phyloP scores from a whole-genome alignment of 1,140 invertebrate genomes.

The Papilio polytes region DNA sequence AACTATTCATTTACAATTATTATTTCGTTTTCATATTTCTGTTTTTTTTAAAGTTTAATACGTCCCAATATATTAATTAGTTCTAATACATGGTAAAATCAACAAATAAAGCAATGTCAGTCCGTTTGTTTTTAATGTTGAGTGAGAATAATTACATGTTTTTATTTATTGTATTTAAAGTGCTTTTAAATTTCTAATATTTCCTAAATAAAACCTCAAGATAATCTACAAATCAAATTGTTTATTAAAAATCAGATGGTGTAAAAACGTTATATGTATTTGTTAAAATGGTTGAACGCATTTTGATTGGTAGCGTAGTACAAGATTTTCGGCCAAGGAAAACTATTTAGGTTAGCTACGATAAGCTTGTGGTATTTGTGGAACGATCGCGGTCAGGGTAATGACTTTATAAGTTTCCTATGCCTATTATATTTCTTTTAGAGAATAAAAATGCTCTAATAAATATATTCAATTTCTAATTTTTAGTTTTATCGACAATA shows the following conservation, averaged over 20 bases:
- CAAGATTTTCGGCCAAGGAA: constrained; percentile 39
- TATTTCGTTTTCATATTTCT: too few relatives aligned
- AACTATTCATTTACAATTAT: too few relatives aligned
- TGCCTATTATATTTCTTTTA: not conserved
- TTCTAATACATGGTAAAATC: too few relatives aligned
- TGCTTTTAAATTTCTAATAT: not conserved
- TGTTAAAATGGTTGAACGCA: constrained; percentile 27
- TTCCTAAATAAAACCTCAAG: not conserved
- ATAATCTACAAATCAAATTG: not conserved
- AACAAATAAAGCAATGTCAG: too few relatives aligned
- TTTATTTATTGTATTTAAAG: too few relatives aligned
- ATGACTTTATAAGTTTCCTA: constrained; percentile 21
- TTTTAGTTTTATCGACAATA: too few relatives aligned
- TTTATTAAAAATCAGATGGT: not conserved
- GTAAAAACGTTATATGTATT: not conserved
- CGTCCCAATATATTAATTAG: too few relatives aligned
- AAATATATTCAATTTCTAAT: not conserved
- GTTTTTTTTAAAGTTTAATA: too few relatives aligned
- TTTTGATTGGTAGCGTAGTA: constrained; percentile 31
- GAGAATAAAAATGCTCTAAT: not conserved
- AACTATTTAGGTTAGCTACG: constrained; percentile 39
- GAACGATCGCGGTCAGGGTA: constrained; percentile 29
- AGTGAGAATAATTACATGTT: too few relatives aligned
- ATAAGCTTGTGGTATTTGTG: constrained; percentile 37
- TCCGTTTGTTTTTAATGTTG: too few relatives aligned